Evolutionary conservation across 2,797 vertebrate genomes (phyloP).

Genomic region (Melanotaenia pygmaea): DNA sequence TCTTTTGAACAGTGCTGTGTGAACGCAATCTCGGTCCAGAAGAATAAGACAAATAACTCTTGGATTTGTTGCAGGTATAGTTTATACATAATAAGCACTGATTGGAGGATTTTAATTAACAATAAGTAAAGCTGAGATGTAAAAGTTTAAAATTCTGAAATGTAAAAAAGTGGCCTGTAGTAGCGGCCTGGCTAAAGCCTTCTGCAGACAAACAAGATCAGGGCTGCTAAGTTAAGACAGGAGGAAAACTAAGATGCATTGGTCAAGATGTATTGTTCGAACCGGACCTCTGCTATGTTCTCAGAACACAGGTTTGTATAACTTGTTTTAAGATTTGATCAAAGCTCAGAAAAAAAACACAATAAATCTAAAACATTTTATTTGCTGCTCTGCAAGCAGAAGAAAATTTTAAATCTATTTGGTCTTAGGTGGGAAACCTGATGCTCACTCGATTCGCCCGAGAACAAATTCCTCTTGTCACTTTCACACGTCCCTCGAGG

Average conservation of each 20-base stretch:
- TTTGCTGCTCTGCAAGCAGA: conserved; percentile 22
- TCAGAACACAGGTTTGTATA: not conserved
- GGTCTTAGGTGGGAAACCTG: conserved; percentile 17
- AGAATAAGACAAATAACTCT: not conserved
- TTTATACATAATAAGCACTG: not conserved
- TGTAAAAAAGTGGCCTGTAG: not conserved
- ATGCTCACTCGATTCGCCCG: conserved; percentile 34
- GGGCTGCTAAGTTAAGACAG: not conserved
- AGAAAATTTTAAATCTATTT: conserved; percentile 16
- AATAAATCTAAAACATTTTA: conserved; percentile 2
- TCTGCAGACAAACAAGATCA: not conserved
- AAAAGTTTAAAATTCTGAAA: not conserved
- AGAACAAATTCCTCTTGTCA: conserved; percentile 48
- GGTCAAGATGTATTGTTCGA: not conserved
- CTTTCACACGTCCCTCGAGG: conserved; percentile 45
- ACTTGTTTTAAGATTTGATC: not conserved
- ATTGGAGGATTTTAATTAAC: not conserved
- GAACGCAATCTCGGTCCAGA: too few species aligned
- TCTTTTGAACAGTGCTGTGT: too few species aligned
- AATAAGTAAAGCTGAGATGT: not conserved
- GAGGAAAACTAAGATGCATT: not conserved
- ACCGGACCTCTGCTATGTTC: not conserved
- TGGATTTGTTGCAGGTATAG: not conserved
- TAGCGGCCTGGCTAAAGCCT: not conserved
- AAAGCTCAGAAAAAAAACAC: not conserved